Base-by-base conservation (phyloP, 2,113 vertebrate species). In the Danionella cerebrum region DNA sequence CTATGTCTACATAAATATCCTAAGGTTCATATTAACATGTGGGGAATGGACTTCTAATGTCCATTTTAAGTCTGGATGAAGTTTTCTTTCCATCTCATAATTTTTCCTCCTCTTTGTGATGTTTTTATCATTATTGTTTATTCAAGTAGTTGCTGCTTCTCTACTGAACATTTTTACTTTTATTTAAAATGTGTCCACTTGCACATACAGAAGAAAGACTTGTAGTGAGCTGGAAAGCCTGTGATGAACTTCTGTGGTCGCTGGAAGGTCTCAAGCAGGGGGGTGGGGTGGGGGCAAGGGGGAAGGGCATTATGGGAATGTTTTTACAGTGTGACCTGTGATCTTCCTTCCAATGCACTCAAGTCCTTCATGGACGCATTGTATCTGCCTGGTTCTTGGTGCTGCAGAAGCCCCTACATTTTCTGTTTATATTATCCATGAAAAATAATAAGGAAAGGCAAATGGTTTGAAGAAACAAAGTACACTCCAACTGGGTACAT, bases 291-390 rank as follows among this genome's bases (percentile, higher is more conserved):
- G 44, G 54, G 58, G 36, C 41, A 62, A 41, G 78, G 78, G 78
- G 80, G 80, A 80, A 69, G 81, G 78, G 81, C 76, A 74, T 68
- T 76, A 83, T 86, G 86, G 84, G 85, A 87, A 89, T 89, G 85
- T 87, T 89, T 87, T 88, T 71, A 83, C 83, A 83, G 83, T 36
- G 63, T 83, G 84, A 87, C 87, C 86, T 81, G 75, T 87, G 84
- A 87, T 85, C 85, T 87, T 88, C 84, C 85, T 85, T 87, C 86
- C 81, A 85, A 83, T 86, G 70, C 45, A 76, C 76, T 74, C 54
- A 11, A 60, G 79, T 60, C 79, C 76, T 79, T 73, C 72, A 58
- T 69, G 35, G 65, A 82, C 79, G 82, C 76, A 78, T 74, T 31
- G 33, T 72, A 71, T 79, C 78, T 58, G 57, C 74, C 78, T 77